Evolutionary conservation across 2,113 vertebrate genomes (phyloP).

Genomic region (Hydrochoerus hydrochaeris): DNA sequence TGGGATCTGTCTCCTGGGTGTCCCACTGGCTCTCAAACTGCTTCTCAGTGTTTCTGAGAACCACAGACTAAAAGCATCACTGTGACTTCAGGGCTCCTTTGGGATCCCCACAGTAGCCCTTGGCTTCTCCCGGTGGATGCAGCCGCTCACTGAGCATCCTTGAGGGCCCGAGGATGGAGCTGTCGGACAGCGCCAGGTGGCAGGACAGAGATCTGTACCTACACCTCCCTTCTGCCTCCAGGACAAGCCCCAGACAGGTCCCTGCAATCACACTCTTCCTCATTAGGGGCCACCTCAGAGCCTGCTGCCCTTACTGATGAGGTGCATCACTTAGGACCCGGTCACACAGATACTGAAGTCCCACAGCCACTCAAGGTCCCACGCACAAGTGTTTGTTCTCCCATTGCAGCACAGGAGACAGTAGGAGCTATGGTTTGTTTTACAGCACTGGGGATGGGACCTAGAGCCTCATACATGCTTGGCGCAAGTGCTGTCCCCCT

Average conservation of each 20-base stretch:
- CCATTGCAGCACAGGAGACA: not conserved
- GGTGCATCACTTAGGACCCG: not conserved
- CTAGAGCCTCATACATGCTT: not conserved
- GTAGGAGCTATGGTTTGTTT: not conserved
- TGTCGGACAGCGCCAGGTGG: not conserved
- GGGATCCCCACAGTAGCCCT: not conserved
- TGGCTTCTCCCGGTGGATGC: not conserved
- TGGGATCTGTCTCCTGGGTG: not conserved
- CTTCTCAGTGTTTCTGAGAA: not conserved
- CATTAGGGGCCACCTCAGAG: not conserved
- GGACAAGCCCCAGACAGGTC: not conserved
- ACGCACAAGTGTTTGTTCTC: not conserved
- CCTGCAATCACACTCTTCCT: not conserved
- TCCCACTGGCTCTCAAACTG: not conserved
- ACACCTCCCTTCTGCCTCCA: not conserved
- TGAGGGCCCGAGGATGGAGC: not conserved
- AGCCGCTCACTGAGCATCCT: not conserved
- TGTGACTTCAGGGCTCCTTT: not conserved
- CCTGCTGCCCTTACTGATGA: too few relatives aligned
- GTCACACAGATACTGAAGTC: not conserved
- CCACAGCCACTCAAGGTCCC: not conserved
- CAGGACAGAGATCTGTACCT: not conserved
- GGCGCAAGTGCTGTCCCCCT: not conserved
- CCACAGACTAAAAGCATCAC: not conserved
- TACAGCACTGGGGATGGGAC: not conserved